Percentiles rank a stretch among this genome's conserved stretches.
Conservation (phyloP, 1,140 invertebrate genomes). For the Xylocopa sonorina region DNA sequence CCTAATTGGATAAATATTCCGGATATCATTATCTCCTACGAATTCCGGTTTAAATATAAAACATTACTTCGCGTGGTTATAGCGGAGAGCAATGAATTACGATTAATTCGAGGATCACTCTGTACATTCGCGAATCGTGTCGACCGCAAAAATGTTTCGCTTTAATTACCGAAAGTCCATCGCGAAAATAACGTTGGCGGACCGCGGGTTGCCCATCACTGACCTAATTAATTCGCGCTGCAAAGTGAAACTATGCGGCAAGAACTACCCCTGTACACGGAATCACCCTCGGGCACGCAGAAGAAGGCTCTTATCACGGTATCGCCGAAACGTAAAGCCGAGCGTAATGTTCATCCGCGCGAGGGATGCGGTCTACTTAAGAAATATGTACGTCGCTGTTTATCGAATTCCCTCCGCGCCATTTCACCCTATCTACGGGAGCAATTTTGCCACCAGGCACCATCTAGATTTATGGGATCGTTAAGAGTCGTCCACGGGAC, state of each 20-base stretch:
- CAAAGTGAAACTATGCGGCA: background rate
- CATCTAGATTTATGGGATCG: slow-evolving; percentile 8
- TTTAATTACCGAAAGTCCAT: background rate
- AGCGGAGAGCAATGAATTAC: too few species aligned
- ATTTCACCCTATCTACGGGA: slow-evolving; percentile 1
- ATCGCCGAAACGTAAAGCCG: background rate
- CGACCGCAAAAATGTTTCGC: background rate
- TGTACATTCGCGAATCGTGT: too few species aligned
- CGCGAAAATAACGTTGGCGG: background rate
- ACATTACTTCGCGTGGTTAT: too few species aligned
- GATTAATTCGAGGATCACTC: too few species aligned
- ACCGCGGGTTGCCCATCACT: too few species aligned
- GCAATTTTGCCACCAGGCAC: slow-evolving; percentile 1
- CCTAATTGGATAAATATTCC: too few species aligned
- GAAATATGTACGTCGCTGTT: background rate
- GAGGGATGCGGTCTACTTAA: slow-evolving; percentile 10
- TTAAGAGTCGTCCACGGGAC: background rate
- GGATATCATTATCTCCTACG: too few species aligned
- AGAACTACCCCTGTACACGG: background rate
- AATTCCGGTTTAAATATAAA: too few species aligned
- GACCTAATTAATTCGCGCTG: background rate
- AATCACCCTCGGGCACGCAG: background rate
- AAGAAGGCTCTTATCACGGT: background rate
- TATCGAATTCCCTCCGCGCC: slow-evolving; percentile 15
- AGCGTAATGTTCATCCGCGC: too few species aligned